Evolutionary conservation across 2,888 invertebrate species (phyloP), one percentile per base, ranked within the genome.

Genomic region (Orthosia gracilis): DNA sequence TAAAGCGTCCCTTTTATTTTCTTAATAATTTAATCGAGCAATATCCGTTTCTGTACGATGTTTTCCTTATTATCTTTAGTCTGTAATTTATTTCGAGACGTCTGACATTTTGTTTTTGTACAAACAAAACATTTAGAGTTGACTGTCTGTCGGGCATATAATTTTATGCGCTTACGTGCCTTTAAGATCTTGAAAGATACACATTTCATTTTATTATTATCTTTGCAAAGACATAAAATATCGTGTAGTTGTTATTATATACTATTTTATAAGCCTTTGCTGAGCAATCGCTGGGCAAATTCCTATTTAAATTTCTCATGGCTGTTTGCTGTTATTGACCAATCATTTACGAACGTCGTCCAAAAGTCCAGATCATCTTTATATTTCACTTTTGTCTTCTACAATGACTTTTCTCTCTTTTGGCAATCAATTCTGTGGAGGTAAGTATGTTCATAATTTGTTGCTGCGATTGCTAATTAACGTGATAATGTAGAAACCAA

Each of bases 161-260:
- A 88, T 86, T 88, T 83, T 87, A 80, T 84, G 77, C 59, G 73
- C 73, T 74, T 78, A 72, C 74, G 72, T 77, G 78, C 52, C 18
- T 67, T 72, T 64, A 69, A 52, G 57, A 78, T 63, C 59, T 45
- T 26, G 55, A 57, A 69, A 63, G 63, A 66, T 55, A 82, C 18
- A 66, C 12, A 64, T 69, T 63, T 69, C n/a, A 49, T 62, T 57
- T 64, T 59, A 23, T 66, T 58, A 45, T 63, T 59, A 54, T 23
- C 21, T 21, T 50, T 58, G 52, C 58, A 40, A 31, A 23, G 18
- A 26, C 17, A 21, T 69, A 9, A 23, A 76, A 21, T 69, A 21
- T 69, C 13, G 5, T 21, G 12, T 26, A 21, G 45, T 45, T 23
- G 21, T 23, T 62, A 68, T 45, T 40, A 54, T 3, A 18, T 17